Conservation (phyloP, 1,140 invertebrate species). For the Trachelipus rathkii region DNA sequence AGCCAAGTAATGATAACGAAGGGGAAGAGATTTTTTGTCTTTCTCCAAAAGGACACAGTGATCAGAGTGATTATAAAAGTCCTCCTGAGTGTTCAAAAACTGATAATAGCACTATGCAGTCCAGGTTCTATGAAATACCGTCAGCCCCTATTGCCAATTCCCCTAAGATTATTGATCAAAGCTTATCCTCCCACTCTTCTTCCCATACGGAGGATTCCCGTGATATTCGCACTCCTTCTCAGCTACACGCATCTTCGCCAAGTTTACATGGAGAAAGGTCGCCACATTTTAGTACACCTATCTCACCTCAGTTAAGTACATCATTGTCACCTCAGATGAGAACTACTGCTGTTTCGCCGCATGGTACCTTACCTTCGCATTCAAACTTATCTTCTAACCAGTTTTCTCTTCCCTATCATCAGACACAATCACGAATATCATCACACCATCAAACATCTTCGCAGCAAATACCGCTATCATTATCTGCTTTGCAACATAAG, state of each 20-base stretch:
- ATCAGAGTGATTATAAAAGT: too few species aligned
- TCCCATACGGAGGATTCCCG: not conserved
- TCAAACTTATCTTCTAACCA: not conserved
- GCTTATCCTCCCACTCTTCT: not conserved
- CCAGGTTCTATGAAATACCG: conserved; percentile 1
- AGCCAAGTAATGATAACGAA: too few species aligned
- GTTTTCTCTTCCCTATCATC: not conserved
- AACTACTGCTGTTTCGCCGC: not conserved
- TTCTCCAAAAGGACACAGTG: too few species aligned
- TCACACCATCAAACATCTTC: not conserved
- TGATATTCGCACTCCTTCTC: not conserved
- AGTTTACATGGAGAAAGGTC: not conserved
- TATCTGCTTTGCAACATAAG: not conserved
- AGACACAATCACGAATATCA: not conserved
- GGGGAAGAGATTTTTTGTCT: too few species aligned
- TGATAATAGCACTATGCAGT: not conserved
- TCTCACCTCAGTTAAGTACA: not conserved
- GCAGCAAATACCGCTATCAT: not conserved
- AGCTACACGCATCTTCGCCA: not conserved
- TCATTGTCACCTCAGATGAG: not conserved
- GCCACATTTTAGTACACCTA: not conserved
- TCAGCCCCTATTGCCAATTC: conserved; percentile 4
- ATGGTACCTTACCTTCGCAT: not conserved
- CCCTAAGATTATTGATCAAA: not conserved
- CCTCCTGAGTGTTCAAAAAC: too few species aligned